Evolutionary conservation across 2,797 vertebrate species (phyloP).

Genomic region (Cynopterus sphinx): DNA sequence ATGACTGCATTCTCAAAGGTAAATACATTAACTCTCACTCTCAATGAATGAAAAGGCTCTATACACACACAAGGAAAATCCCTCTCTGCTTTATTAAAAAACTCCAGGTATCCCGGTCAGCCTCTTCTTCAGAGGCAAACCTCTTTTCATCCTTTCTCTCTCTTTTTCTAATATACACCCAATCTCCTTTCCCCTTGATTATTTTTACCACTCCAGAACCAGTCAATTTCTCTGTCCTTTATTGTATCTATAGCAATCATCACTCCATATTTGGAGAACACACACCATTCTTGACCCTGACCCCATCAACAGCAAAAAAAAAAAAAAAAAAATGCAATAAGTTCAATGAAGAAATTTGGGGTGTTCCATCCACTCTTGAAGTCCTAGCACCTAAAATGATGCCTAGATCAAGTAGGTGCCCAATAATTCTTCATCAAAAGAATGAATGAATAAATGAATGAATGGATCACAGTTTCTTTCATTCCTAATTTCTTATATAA

Average conservation of each 20-base stretch:
- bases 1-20: conserved; percentile 54
- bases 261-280: neutral
- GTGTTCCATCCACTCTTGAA: neutral
- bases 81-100: neutral
- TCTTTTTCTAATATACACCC: neutral
- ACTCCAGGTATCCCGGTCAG: neutral
- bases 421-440: neutral
- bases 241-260: conserved; percentile 41
- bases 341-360: neutral
- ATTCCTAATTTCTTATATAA: neutral
- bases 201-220: neutral
- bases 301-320: neutral
- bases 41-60: conserved; percentile 55
- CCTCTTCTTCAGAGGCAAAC: neutral
- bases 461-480: neutral
- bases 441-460: neutral
- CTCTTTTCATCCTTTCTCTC: neutral
- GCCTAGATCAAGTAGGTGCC: neutral
- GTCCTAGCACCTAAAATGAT: neutral
- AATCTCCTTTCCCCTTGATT: neutral
- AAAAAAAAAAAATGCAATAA: neutral
- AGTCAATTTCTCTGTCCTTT: neutral
- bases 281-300: neutral
- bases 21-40: conserved; percentile 62
- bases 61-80: neutral